Percentiles rank a stretch among this genome's conserved stretches.
These are phyloP conservation scores for Notolabrus celidotus DNA, from an alignment of 2,797 vertebrate species.

Conservation along the genomic window DNA sequence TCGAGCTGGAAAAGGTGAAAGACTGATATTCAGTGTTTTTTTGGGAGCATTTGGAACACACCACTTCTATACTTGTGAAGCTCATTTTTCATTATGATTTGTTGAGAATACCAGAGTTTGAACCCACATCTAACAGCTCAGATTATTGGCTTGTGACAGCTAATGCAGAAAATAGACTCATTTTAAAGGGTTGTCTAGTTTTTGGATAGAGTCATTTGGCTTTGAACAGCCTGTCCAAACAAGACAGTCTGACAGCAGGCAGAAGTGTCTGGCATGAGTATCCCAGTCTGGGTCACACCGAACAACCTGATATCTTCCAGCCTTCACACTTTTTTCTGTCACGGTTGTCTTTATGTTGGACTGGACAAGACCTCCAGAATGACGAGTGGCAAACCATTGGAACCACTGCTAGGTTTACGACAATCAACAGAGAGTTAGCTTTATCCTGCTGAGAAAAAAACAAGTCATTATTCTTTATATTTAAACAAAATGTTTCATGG, in stretches of 20 bases:
- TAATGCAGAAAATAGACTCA: slow-evolving; percentile 74
- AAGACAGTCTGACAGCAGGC: slow-evolving; percentile 78
- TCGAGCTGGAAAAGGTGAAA: slow-evolving; percentile 46
- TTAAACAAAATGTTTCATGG: slow-evolving; percentile 75
- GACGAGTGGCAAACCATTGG: slow-evolving; percentile 53
- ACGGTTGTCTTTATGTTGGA: slow-evolving; percentile 61
- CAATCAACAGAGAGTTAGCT: slow-evolving; percentile 56
- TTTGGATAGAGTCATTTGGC: slow-evolving; percentile 74
- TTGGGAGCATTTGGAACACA: slow-evolving; percentile 43
- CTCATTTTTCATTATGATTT: slow-evolving; percentile 81
- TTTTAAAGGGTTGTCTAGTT: slow-evolving; percentile 69
- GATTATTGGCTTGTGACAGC: slow-evolving; percentile 63
- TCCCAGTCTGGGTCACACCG: slow-evolving; percentile 67
- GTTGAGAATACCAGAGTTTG: slow-evolving; percentile 75
- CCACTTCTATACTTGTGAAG: slow-evolving; percentile 63
- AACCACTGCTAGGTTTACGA: slow-evolving; percentile 47
- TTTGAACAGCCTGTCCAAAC: slow-evolving; percentile 79
- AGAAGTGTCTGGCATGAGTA: slow-evolving; percentile 72
- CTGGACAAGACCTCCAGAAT: slow-evolving; percentile 50
- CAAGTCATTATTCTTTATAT: slow-evolving; percentile 67
- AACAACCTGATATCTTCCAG: slow-evolving; percentile 47
- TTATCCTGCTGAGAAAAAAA: slow-evolving; percentile 48
- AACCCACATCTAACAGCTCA: slow-evolving; percentile 70
- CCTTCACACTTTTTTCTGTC: slow-evolving; percentile 50
- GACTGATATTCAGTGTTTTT: slow-evolving; percentile 57